A percentile compares a stretch with the other conserved stretches of the same genome.
These are phyloP conservation scores for Ctenopoma kingsleyae DNA, from an alignment of 2,797 vertebrate genomes.

Conservation along the genomic window DNA sequence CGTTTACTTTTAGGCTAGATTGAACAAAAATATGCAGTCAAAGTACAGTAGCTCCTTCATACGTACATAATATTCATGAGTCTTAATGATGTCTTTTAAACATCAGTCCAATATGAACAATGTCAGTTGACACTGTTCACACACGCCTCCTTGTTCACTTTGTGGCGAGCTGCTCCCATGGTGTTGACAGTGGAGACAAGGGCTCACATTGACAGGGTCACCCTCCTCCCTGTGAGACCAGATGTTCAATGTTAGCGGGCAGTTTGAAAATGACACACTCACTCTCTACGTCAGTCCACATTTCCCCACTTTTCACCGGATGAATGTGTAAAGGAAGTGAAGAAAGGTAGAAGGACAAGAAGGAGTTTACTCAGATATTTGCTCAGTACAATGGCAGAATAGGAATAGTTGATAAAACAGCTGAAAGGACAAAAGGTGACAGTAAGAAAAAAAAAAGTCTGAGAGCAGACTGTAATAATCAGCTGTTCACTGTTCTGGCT, in stretches of 20 bases:
- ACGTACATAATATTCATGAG: conserved; percentile 23
- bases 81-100: conserved; percentile 41
- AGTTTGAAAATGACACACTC: conserved; percentile 77
- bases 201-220: conserved; percentile 74
- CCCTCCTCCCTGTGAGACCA: conserved; percentile 62
- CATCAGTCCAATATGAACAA: conserved; percentile 36
- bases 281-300: conserved; percentile 62
- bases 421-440: background rate
- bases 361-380: background rate
- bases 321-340: conserved; percentile 29
- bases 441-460: background rate
- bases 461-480: background rate
- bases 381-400: background rate
- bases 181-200: conserved; percentile 76
- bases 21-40: conserved; percentile 18
- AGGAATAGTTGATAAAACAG: background rate
- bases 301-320: conserved; percentile 56
- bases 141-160: conserved; percentile 76
- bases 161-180: conserved; percentile 50
- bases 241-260: conserved; percentile 81
- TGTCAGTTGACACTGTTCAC: conserved; percentile 6
- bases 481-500: conserved; percentile 10
- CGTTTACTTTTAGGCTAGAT: background rate
- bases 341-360: conserved; percentile 14
- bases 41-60: conserved; percentile 44